A percentile compares a stretch with the other conserved stretches of the same genome.
Evolutionary conservation across 2,888 invertebrate species (phyloP).

Genomic region (Oligia strigilis): DNA sequence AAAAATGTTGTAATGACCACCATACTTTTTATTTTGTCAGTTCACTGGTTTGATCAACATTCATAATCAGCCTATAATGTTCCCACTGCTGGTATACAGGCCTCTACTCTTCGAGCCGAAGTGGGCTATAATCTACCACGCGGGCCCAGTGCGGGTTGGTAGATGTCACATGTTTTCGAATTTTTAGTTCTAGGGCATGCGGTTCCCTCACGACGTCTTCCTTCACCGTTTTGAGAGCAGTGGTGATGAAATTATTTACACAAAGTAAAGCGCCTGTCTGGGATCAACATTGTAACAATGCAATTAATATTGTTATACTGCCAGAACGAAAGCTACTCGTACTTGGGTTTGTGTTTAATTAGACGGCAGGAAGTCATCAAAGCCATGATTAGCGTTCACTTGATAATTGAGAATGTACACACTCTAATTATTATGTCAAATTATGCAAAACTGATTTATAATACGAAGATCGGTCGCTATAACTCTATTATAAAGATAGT

Average conservation of each 20-base stretch:
- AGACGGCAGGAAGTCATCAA: conserved; percentile 19
- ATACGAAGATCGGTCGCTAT: background rate
- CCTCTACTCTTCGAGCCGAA: too few species aligned
- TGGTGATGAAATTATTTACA: background rate
- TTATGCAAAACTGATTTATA: conserved; percentile 13
- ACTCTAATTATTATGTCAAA: conserved; percentile 35
- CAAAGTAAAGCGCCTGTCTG: background rate
- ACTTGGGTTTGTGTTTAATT: conserved; percentile 6
- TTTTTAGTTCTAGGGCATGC: too few species aligned
- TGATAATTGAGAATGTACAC: conserved; percentile 17
- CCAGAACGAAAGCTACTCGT: conserved; percentile 6
- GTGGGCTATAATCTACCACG: too few species aligned
- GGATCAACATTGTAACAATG: background rate
- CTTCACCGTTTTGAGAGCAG: background rate
- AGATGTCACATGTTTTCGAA: too few species aligned
- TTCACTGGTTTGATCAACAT: too few species aligned
- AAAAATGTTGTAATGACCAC: too few species aligned
- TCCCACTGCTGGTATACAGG: too few species aligned
- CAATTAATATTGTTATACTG: background rate
- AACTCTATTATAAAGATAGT: background rate
- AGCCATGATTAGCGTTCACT: conserved; percentile 29
- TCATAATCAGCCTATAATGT: too few species aligned
- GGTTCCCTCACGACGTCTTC: background rate
- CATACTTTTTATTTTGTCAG: too few species aligned
- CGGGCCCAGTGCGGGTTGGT: too few species aligned